Base-by-base conservation (phyloP, 2,797 vertebrate genomes). In the Chelonia mydas region DNA sequence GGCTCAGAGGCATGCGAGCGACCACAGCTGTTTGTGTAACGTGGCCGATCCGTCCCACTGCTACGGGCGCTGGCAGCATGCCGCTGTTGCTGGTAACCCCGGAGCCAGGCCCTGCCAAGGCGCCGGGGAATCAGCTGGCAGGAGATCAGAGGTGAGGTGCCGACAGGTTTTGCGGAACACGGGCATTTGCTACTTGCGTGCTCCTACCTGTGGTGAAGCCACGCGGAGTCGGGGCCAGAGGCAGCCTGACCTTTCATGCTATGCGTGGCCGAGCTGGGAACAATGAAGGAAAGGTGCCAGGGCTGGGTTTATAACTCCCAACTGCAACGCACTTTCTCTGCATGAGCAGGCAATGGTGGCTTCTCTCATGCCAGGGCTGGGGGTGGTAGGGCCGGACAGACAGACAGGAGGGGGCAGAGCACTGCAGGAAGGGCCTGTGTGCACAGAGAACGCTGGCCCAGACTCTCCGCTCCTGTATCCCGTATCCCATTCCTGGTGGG, bases 401-500 rank as follows among this genome's bases (percentile, higher is more conserved):
- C 3, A 45, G 45, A 28, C 27, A 47, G 45, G 13, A 45, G 21
- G 41, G 37, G 25, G 72, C 33, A n/a, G 61, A n/a, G 33, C 31
- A 8, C 33, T 16, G 61, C 7, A 65, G 61, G 61, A n/a, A n/a
- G 4, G 33, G 33, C 7, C 33, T 65, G 33, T n/a, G 33, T 65
- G 0, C 72, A 41, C 59, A 45, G 41, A 78, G 76, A 68, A 7
- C 5, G 0, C 28, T 47, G 84, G 41, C n/a, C 47, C 76, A 61
- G 25, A 15, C 45, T n/a, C 53, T 37, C 5, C 12, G 1, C 9
- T 78, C 53, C 12, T 41, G 1, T 77, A 57, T n/a, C 45, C 83
- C 0, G 0, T 41, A 41, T 41, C 41, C n/a, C 17, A 19, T 37
- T 21, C 33, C 65, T 68, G 33, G 17, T 2, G 15, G 8, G n/a